A percentile compares a stretch with the other conserved stretches of the same genome.
Conservation (phyloP, 2,888 invertebrate genomes). For the Stenichneumon culpator region DNA sequence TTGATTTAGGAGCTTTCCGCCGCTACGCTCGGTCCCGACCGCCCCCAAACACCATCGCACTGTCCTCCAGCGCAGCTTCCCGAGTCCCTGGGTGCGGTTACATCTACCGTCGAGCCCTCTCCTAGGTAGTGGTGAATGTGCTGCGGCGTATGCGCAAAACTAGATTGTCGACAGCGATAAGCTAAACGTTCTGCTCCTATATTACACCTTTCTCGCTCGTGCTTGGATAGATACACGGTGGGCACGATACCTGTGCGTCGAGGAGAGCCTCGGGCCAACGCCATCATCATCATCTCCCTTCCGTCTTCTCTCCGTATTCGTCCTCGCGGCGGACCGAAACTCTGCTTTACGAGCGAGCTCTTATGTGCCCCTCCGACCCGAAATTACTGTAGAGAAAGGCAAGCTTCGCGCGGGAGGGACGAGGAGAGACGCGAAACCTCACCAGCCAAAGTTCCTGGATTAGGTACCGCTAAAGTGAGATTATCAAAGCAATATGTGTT, state of each 20-base stretch:
- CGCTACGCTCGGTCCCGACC: slow-evolving; percentile 36
- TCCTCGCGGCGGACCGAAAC: slow-evolving; percentile 56
- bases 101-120: neutral
- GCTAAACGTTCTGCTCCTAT: slow-evolving; percentile 81
- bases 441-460: slow-evolving; percentile 44
- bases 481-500: slow-evolving; percentile 22
- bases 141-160: slow-evolving; percentile 78
- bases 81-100: neutral
- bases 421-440: neutral
- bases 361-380: slow-evolving; percentile 44
- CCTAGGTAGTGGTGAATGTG: slow-evolving; percentile 6
- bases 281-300: slow-evolving; percentile 43
- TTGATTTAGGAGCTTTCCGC: slow-evolving; percentile 81
- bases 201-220: slow-evolving; percentile 71
- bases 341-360: slow-evolving; percentile 69
- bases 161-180: slow-evolving; percentile 82
- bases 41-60: slow-evolving; percentile 7
- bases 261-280: slow-evolving; percentile 66
- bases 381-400: slow-evolving; percentile 68
- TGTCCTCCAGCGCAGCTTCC: slow-evolving; percentile 20
- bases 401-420: slow-evolving; percentile 9
- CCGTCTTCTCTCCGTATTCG: slow-evolving; percentile 49
- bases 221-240: slow-evolving; percentile 58
- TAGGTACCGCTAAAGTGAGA: slow-evolving; percentile 40
- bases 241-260: slow-evolving; percentile 61